Evolutionary conservation across 2,888 invertebrate genomes (phyloP), one percentile per base, ranked within the genome.

Genomic region (Andrena haemorrhoa): DNA sequence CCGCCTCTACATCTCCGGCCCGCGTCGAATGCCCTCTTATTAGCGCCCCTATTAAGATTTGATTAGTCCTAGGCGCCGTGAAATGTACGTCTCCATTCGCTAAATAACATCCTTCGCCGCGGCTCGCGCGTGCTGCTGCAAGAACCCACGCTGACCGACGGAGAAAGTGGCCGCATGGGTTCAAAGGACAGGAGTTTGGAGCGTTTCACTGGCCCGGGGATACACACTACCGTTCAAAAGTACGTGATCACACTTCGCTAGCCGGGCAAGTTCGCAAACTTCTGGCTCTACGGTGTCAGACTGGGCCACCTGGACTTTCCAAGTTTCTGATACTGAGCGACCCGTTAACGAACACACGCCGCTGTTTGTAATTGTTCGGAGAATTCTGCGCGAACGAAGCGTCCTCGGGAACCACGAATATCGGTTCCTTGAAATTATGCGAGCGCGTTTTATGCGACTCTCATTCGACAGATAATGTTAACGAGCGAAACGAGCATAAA

Each of bases 41-140:
- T 92, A 93, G 91, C 91, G 90, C 89, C 89, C 89, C 91, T 91
- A 93, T 93, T 91, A 92, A 92, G 90, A 92, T 93, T 92, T 93
- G 92, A 93, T 93, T 92, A 92, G 90, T 90, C 89, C 85, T 89
- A 87, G 87, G 82, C 79, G 83, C 86, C 86, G 86, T 83, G 86
- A 90, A 89, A 90, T 81, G 80, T 77, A 77, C 82, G 86, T 85
- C 86, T 85, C 75, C 86, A 88, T 89, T 90, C 88, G 75, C 84
- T 71, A 88, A 90, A 91, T 91, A 89, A 90, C 84, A 89, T 86
- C 83, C 86, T 85, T 80, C 47, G 53, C 31, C 69, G 8, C 31
- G 33, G 29, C 53, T 26, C 12, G 16, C 8, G 53, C 56, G 53
- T 64, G 53, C 20, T 23, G 49, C 8, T 20, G 31, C 35, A 23